Evolutionary conservation across 2,797 vertebrate species (phyloP), one percentile per base, ranked within the genome.

Genomic region (Neosilurus mollespiculum): DNA sequence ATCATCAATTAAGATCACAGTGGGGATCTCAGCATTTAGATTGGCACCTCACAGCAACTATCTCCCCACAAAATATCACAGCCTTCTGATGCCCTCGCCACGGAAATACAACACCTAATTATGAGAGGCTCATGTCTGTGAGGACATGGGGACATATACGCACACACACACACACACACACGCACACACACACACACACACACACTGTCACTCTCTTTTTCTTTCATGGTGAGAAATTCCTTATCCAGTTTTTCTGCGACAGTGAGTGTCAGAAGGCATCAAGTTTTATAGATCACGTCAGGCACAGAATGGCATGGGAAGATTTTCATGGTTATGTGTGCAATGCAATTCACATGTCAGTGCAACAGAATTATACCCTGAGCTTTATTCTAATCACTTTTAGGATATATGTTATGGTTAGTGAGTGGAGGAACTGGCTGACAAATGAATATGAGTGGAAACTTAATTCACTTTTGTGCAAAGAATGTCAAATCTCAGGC

Each of bases 1-100:
- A 95, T 95, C 94, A 95, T 94, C 94, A 95, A 95, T 95, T 95
- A 95, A 93, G 92, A 94, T 94, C 94, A 91, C 94, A 95, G 94
- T 93, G 91, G 94, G 94, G 89, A 91, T 93, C 90, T 85, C 86
- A 89, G 90, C 92, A 92, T 93, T 93, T 92, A 93, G 94, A 94
- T 94, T 94, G 93, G 90, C 91, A 92, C 91, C 88, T 59, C 80
- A 88, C 69, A 59, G 82, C 83, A 87, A 87, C 88, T 87, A 90
- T 92, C 91, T 91, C 86, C 88, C 90, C 92, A 93, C 91, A 94
- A 89, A 93, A 92, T 91, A 93, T 85, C 91, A 90, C 89, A 89
- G 84, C 73, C 81, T 88, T 34, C 37, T 77, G 81, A 87, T 79
- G 69, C 70, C 76, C 78, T 56, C 73, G 76, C 62, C 53, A 43